Evolutionary conservation across 2,888 invertebrate genomes (phyloP).

Genomic region (Cryptus viduatorius): DNA sequence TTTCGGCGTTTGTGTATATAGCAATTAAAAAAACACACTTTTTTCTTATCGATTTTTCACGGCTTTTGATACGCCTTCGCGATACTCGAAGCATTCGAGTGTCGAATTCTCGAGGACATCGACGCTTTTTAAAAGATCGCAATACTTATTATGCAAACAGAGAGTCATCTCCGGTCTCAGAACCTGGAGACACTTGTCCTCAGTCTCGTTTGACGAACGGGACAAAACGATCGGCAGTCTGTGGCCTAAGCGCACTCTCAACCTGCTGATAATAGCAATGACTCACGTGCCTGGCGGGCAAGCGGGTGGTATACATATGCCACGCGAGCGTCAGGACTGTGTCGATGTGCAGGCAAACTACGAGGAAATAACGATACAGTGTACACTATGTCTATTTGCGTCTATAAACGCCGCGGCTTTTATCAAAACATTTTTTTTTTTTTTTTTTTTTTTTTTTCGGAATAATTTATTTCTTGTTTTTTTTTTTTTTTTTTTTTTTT

Average conservation of each 20-base stretch:
- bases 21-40: neutral
- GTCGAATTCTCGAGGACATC: too few relatives aligned
- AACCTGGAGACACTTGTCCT: neutral
- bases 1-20: neutral
- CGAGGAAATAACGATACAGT: conserved; percentile 15
- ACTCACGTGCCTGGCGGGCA: conserved; percentile 60
- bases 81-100: too few relatives aligned
- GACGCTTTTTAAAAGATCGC: too few relatives aligned
- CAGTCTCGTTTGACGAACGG: conserved; percentile 59
- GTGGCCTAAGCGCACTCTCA: conserved; percentile 42
- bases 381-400: neutral
- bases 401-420: conserved; percentile 37
- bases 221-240: conserved; percentile 43
- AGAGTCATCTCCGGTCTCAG: conserved; percentile 3
- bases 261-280: conserved; percentile 65
- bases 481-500: neutral
- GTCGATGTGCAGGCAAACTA: conserved; percentile 34
- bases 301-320: conserved; percentile 17
- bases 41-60: neutral
- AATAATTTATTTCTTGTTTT: conserved; percentile 35
- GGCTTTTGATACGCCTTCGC: neutral
- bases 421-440: conserved; percentile 36
- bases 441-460: neutral
- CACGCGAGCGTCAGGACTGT: conserved; percentile 8
- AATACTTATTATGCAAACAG: conserved; percentile 9